These are phyloP conservation scores for Lagopus muta DNA, from an alignment of 2,113 vertebrate genomes.

Conservation along the genomic window DNA sequence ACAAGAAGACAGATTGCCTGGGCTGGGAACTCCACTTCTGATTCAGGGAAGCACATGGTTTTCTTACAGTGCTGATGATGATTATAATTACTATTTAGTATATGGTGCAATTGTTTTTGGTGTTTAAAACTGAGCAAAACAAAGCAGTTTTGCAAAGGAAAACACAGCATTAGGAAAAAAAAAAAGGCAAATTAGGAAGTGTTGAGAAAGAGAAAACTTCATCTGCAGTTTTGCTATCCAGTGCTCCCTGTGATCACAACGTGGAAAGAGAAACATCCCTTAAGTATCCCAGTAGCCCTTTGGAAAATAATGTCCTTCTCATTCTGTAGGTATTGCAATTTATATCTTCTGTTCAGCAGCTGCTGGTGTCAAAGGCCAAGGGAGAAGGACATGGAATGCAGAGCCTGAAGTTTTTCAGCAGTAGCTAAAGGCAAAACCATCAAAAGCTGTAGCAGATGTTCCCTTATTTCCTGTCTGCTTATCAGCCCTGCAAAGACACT, in stretches of 20 bases:
- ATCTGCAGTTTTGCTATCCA: not conserved
- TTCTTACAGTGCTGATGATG: not conserved
- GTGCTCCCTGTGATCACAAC: not conserved
- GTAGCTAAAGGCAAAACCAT: constrained; percentile 57
- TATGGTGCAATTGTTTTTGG: constrained; percentile 34
- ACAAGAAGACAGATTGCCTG: constrained; percentile 33
- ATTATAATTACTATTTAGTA: constrained; percentile 51
- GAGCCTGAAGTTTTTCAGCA: constrained; percentile 28
- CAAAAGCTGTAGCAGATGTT: constrained; percentile 65
- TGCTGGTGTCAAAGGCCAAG: constrained; percentile 29
- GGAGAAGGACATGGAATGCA: not conserved
- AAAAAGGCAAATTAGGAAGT: constrained; percentile 42
- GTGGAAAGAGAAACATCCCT: not conserved
- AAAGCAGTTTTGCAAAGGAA: constrained; percentile 53
- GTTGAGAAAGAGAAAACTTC: constrained; percentile 12
- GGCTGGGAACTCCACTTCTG: constrained; percentile 27
- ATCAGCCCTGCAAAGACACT: constrained; percentile 73
- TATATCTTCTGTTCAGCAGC: constrained; percentile 16
- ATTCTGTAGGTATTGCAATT: not conserved
- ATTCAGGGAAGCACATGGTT: constrained; percentile 63
- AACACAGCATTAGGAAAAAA: not conserved
- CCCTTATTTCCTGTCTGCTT: constrained; percentile 76
- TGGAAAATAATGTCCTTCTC: not conserved
- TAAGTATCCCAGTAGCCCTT: not conserved
- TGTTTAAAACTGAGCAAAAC: constrained; percentile 44